Evolutionary conservation across 2,113 vertebrate genomes (phyloP).

Genomic region (Sylvilagus bachmani): DNA sequence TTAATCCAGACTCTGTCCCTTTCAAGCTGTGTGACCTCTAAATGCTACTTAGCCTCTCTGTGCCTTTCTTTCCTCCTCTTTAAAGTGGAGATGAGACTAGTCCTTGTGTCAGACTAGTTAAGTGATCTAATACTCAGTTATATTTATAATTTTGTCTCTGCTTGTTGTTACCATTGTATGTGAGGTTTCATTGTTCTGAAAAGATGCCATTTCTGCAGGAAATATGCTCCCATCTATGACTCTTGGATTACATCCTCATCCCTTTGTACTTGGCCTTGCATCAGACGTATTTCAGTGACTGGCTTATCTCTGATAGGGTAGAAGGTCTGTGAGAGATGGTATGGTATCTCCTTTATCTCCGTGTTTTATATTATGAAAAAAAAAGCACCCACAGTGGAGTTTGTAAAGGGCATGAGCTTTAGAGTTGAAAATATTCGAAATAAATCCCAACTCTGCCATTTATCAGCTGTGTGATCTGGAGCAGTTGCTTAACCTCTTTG

Average conservation of each 20-base stretch:
- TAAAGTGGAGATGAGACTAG: neutral
- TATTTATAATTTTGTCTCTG: neutral
- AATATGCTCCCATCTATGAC: neutral
- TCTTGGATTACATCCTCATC: neutral
- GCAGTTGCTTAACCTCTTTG: constrained; percentile 1
- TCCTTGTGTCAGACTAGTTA: neutral
- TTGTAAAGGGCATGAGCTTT: neutral
- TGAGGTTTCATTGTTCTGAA: neutral
- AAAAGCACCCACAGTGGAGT: neutral
- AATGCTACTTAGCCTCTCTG: neutral
- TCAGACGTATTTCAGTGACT: neutral
- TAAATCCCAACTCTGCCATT: neutral
- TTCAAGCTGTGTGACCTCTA: neutral
- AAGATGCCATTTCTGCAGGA: neutral
- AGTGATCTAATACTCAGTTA: neutral
- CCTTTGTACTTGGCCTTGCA: neutral
- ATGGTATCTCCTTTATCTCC: neutral
- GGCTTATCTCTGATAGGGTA: neutral
- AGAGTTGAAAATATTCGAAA: neutral
- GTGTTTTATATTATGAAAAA: neutral
- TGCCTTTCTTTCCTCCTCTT: neutral
- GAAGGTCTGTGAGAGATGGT: neutral
- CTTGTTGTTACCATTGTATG: neutral
- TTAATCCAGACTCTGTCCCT: neutral
- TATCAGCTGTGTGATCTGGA: neutral